Evolutionary conservation across 1,140 invertebrate species (phyloP).

Genomic region (Ctenoplectra terminalis): DNA sequence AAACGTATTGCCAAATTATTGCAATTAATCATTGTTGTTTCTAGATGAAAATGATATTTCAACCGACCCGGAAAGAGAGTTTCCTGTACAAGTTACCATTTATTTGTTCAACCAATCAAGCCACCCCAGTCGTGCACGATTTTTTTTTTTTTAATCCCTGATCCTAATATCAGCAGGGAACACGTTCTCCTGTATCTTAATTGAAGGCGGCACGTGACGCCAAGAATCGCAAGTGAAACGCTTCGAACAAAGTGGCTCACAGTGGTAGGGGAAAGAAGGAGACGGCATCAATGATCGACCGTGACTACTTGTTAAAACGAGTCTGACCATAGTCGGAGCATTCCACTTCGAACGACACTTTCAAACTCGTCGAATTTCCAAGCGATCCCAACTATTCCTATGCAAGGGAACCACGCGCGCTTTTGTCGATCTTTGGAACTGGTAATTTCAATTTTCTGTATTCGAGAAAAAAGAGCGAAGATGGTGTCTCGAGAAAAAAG

Average conservation of each 20-base stretch:
- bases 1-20: not conserved
- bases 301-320: conserved; percentile 14
- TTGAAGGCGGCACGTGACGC: conserved; percentile 6
- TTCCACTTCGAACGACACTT: conserved; percentile 27
- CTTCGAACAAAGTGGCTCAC: not conserved
- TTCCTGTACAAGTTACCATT: not conserved
- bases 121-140: not conserved
- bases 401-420: not conserved
- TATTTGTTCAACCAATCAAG: not conserved
- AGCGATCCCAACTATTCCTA: not conserved
- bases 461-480: not conserved
- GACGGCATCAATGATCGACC: not conserved
- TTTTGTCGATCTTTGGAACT: not conserved
- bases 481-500: no score
- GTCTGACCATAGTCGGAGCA: not conserved
- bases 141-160: conserved; percentile 10
- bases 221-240: conserved; percentile 5
- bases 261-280: not conserved
- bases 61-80: not conserved
- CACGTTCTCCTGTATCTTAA: conserved; percentile 9
- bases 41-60: not conserved
- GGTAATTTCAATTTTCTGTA: not conserved
- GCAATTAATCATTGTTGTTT: not conserved
- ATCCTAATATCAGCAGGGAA: not conserved
- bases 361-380: conserved; percentile 12